Evolutionary conservation across 2,888 invertebrate genomes (phyloP).

Genomic region (Tenodera sinensis): DNA sequence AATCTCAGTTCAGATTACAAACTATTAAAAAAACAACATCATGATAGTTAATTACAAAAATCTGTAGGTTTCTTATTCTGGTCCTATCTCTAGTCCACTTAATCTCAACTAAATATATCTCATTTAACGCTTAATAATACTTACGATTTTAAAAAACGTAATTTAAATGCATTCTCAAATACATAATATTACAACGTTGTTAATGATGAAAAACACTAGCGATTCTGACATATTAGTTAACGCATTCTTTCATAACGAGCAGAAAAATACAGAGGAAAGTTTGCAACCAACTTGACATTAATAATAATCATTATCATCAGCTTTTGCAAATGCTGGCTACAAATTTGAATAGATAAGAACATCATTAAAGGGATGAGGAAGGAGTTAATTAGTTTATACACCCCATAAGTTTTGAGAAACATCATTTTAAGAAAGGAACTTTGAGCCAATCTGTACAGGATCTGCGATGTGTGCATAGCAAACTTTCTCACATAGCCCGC

Average conservation of each 20-base stretch:
- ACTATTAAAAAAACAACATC: neutral
- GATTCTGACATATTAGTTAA: neutral
- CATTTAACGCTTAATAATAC: neutral
- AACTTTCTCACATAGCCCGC: neutral
- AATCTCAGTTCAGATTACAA: neutral
- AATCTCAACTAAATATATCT: neutral
- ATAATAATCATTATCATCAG: neutral
- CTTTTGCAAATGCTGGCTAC: neutral
- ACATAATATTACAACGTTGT: neutral
- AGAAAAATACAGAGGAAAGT: neutral
- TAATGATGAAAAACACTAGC: neutral
- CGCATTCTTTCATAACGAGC: neutral
- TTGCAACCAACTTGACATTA: neutral
- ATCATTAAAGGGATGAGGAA: neutral
- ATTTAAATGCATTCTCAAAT: neutral
- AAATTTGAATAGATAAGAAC: neutral
- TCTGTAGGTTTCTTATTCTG: neutral
- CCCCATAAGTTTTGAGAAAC: neutral
- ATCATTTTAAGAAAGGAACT: constrained; percentile 16
- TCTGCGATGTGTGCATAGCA: neutral
- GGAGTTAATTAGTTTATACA: neutral
- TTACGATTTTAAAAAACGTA: neutral
- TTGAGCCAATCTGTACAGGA: constrained; percentile 2
- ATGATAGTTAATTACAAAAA: neutral
- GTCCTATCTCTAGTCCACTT: neutral